Base-by-base conservation (phyloP, 2,888 invertebrate species). In the Catocala sponsa region DNA sequence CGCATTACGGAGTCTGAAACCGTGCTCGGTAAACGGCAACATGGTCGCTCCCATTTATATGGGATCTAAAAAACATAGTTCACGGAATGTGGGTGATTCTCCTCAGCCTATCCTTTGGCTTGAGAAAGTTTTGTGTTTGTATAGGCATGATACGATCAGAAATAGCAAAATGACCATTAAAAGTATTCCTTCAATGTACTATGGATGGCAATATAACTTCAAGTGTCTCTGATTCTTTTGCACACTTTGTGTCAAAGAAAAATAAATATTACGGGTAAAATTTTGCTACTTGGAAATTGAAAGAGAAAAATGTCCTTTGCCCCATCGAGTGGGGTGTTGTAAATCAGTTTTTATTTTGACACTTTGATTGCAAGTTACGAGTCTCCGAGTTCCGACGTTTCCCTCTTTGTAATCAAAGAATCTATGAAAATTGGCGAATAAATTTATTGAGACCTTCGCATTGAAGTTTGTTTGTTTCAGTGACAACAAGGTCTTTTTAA, bases 261-360 rank as follows among this genome's bases (percentile, higher is more conserved):
- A 42, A 63, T 52, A 52, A 59, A 46, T 48, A 25, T 65, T 51
- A 50, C 58, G 33, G 25, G 33, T 44, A 25, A 54, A 65, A 46
- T 51, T 46, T 42, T 55, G 25, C 12, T 15, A 35, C 13, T 13
- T 49, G 41, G 10, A 53, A 47, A 59, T 43, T 48, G 25, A 49
- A 54, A 54, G 47, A 38, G 25, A 35, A 55, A 38, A 12, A 59
- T 48, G 61, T 72, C 48, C n/a, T 15, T 46, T 60, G 10, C 48
- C 12, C 49, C 41, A 13, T 47, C 49, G 59, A 32, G 55, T 48
- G 12, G 59, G 52, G 50, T 56, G 62, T 38, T 57, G 58, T 67
- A 63, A 74, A 61, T 55, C 70, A 59, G 51, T 61, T 70, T 63
- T 63, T 74, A 65, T 73, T 70, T 70, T 51, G 55, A 73, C 63